Evolutionary conservation across 1,140 invertebrate species (phyloP).

Genomic region (Gryon sp.): DNA sequence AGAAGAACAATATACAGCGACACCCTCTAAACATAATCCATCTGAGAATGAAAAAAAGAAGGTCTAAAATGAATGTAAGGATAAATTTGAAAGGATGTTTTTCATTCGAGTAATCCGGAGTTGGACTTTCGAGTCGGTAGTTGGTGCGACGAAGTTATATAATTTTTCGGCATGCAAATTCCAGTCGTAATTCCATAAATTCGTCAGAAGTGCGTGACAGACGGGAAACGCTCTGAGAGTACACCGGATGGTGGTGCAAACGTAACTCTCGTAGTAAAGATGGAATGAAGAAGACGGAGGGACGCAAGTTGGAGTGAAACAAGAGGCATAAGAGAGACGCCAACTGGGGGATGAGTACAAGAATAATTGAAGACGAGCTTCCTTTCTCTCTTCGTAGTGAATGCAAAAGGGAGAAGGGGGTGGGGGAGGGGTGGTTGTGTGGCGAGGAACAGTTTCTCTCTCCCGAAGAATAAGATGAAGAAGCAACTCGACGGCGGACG

Average conservation of each 20-base stretch:
- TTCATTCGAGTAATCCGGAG: conserved; percentile 54
- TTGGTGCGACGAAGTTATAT: conserved; percentile 62
- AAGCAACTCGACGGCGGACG: conserved; percentile 47
- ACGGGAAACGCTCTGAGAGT: conserved; percentile 68
- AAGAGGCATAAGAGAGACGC: conserved; percentile 48
- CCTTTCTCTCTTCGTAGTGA: conserved; percentile 67
- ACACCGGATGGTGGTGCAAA: conserved; percentile 72
- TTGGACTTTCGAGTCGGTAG: conserved; percentile 47
- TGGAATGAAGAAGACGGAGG: conserved; percentile 58
- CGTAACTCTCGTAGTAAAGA: conserved; percentile 68
- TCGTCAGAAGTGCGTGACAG: conserved; percentile 74
- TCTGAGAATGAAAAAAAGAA: conserved; percentile 17
- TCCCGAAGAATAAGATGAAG: conserved; percentile 62
- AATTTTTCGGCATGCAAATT: conserved; percentile 74
- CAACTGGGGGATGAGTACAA: conserved; percentile 68
- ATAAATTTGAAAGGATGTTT: conserved; percentile 52
- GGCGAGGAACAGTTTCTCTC: conserved; percentile 51
- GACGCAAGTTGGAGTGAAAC: conserved; percentile 60
- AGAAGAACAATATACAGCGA: too few species aligned
- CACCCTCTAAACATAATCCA: conserved; percentile 21
- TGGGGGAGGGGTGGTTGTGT: conserved; percentile 69
- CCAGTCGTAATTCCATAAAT: conserved; percentile 75
- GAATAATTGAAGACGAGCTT: conserved; percentile 79
- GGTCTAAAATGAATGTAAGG: conserved; percentile 35
- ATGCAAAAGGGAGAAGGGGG: too few species aligned